Base-by-base conservation (phyloP, 2,797 vertebrate species). In the Amblyopsis hoosieri region DNA sequence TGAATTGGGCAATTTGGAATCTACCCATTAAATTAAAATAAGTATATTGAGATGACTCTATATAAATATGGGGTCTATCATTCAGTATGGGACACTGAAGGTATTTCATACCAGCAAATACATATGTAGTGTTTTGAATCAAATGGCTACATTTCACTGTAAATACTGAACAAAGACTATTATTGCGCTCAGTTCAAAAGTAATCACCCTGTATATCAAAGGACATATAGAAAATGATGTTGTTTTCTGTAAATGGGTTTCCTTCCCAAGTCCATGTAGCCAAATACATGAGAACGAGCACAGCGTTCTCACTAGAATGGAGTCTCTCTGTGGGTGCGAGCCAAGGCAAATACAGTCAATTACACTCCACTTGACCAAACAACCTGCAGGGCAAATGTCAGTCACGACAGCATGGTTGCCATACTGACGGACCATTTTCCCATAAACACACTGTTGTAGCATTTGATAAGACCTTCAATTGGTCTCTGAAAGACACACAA, bases 341-440 rank as follows among this genome's bases (percentile, higher is more conserved):
- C 64, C 45, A 49, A 50, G 69, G 46, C 62, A 62, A 76, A 72
- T 69, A 62, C 76, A 82, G 84, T 77, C 63, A 64, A 68, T 84
- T 75, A 84, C 17, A 65, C 65, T 86, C 58, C 81, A 70, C 77
- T 83, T 67, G 67, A 72, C 80, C 69, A 49, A 70, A 76, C 83
- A 71, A 78, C 81, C 80, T 72, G 69, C 81, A 74, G 81, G 78
- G 62, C 76, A 63, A 52, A 58, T 45, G 71, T 80, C 77, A 83
- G 66, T 69, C 65, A 66, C 52, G 60, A 78, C 70, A 80, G 77
- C 58, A 59, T 23, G 60, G 66, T 65, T 59, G 76, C 37, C 1
- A 29, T 62, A 67, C 45, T 58, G 58, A 74, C 29, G 61, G 60
- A 51, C 61, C 37, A 59, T 52, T 64, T 74, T 74, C 47, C 64